Conservation (phyloP, 2,888 invertebrate genomes). For the Ceramica pisi region DNA sequence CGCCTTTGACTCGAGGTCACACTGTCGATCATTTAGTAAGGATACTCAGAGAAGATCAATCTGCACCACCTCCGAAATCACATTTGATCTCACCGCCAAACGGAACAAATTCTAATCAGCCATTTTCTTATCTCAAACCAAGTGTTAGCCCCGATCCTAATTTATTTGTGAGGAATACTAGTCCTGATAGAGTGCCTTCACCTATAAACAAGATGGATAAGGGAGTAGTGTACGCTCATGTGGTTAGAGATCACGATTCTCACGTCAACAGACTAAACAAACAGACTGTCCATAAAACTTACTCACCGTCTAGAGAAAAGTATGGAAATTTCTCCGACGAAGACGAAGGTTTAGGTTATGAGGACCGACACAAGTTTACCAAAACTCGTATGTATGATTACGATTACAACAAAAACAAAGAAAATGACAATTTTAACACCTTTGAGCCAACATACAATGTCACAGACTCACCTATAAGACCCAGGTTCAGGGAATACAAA, state of each 20-base stretch:
- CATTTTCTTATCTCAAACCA: conserved; percentile 95
- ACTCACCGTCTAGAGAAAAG: conserved; percentile 86
- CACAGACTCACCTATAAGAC: conserved; percentile 92
- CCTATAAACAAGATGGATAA: conserved; percentile 89
- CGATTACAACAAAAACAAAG: conserved; percentile 86
- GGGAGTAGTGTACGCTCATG: conserved; percentile 95
- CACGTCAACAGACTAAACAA: conserved; percentile 75
- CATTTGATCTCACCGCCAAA: conserved; percentile 92
- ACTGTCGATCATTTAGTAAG: conserved; percentile 95
- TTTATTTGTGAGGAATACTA: conserved; percentile 83
- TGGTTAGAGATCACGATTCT: conserved; percentile 89
- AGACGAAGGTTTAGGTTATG: conserved; percentile 95
- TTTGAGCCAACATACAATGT: conserved; percentile 83
- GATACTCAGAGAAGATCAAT: conserved; percentile 93
- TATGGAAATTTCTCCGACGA: conserved; percentile 93
- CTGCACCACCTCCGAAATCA: conserved; percentile 92
- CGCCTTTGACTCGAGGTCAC: conserved; percentile 93
- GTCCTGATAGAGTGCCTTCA: conserved; percentile 86
- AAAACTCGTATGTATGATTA: conserved; percentile 83
- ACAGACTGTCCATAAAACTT: conserved; percentile 90
- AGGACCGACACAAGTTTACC: conserved; percentile 89
- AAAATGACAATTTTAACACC: conserved; percentile 85
- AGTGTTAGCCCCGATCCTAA: conserved; percentile 90
- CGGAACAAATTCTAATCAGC: conserved; percentile 93
- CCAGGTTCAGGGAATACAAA: conserved; percentile 91